Base-by-base conservation (phyloP, 1,140 invertebrate species). In the Cydia pomonella region DNA sequence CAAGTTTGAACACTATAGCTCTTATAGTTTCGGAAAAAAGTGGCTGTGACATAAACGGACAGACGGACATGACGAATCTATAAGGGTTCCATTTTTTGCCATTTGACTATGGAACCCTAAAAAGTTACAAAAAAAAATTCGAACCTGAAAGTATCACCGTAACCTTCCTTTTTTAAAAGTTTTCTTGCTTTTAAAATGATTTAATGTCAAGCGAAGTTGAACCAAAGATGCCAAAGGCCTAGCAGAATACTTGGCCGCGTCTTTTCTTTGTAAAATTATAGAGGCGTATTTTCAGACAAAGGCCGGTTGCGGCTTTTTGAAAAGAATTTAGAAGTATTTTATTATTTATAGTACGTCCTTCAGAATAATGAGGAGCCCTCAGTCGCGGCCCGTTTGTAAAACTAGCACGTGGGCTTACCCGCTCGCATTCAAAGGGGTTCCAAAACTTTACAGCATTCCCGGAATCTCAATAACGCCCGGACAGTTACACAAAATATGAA, bases 311-410 rank as follows among this genome's bases (percentile, higher is more conserved):
- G 79, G 77, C 76, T 66, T 73, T 77, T 77, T 73, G 50, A 80
- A 83, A 81, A 76, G 73, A 66, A 82, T 86, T 84, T 78, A 47
- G 76, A 82, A 76, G 73, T 74, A 75, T 84, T 88, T 86, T 90
- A 86, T 87, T 84, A 87, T 83, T 86, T 84, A 80, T 85, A 78
- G 75, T 80, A 76, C 73, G 80, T 85, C 82, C 83, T 86, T 85
- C 80, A 88, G 73, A 85, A 83, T 84, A 80, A 87, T 77, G 74
- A 82, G 82, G 74, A 82, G 74, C 74, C 73, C 75, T 77, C 75
- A 78, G 81, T 59, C 75, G 59, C 33, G 73, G 59, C 64, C 62
- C 78, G 80, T 86, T 87, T 88, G 88, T 87, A 85, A 2, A 38
- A 27, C 64, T 33, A 27, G 83, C 87, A 85, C 86, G 87, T 88